Conservation (phyloP, 2,113 vertebrate species). For the Perca flavescens region DNA sequence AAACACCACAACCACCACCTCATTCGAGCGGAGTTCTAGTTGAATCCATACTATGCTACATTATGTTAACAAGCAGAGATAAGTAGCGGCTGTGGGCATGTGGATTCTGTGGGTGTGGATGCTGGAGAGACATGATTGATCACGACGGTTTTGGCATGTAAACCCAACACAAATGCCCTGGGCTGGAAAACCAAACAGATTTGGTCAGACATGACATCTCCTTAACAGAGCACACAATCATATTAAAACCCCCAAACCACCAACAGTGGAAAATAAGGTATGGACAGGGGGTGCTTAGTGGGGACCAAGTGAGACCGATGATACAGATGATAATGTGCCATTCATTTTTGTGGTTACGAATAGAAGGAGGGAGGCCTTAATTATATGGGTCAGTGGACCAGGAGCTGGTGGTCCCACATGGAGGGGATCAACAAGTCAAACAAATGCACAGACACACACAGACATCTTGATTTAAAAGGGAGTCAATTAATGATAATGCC, state of each 20-base stretch:
- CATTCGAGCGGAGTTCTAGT: slow-evolving; percentile 35
- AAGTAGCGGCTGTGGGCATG: slow-evolving; percentile 51
- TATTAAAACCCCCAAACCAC: neutral
- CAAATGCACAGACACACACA: slow-evolving; percentile 53
- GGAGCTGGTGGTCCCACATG: slow-evolving; percentile 61
- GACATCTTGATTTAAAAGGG: slow-evolving; percentile 22
- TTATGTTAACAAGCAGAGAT: slow-evolving; percentile 51
- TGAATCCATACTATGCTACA: slow-evolving; percentile 47
- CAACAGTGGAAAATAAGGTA: neutral
- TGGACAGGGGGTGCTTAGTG: neutral
- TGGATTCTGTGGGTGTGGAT: slow-evolving; percentile 48
- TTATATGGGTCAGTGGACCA: slow-evolving; percentile 73
- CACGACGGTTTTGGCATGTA: slow-evolving; percentile 63
- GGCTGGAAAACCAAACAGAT: slow-evolving; percentile 51
- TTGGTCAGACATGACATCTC: slow-evolving; percentile 54
- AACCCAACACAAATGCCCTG: slow-evolving; percentile 64
- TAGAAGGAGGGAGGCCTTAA: slow-evolving; percentile 65
- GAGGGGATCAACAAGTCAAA: slow-evolving; percentile 71
- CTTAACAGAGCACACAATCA: slow-evolving; percentile 33
- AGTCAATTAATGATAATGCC: slow-evolving; percentile 49
- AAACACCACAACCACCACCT: slow-evolving; percentile 25
- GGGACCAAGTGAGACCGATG: slow-evolving; percentile 51
- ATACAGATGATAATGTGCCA: slow-evolving; percentile 66
- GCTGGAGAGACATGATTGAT: slow-evolving; percentile 50
- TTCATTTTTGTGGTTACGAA: slow-evolving; percentile 58